Evolutionary conservation across 2,888 invertebrate genomes (phyloP).

Genomic region (Ectobius pallidus): DNA sequence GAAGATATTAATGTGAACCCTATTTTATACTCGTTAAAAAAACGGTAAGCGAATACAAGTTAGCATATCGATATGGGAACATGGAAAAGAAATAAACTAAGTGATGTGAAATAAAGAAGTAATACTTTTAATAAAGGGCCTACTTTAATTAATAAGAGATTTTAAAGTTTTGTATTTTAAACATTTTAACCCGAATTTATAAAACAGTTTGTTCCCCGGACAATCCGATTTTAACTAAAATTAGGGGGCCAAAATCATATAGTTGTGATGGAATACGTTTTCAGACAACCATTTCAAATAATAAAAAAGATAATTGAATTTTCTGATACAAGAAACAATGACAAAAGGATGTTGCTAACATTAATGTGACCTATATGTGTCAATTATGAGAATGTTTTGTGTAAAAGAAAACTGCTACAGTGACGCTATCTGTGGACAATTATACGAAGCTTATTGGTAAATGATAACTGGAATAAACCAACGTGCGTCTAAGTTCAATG

Average conservation of each 20-base stretch:
- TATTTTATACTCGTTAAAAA: background rate
- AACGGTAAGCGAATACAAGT: background rate
- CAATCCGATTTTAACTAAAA: background rate
- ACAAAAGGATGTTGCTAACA: background rate
- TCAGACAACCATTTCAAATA: background rate
- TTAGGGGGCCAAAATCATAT: background rate
- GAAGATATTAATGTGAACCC: background rate
- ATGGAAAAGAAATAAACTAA: background rate
- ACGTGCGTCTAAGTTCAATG: conserved; percentile 8
- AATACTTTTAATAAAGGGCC: conserved; percentile 11
- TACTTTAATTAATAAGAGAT: conserved; percentile 13
- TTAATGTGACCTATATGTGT: conserved; percentile 18
- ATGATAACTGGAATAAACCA: background rate
- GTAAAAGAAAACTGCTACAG: conserved; percentile 21
- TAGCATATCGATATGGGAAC: conserved; percentile 3
- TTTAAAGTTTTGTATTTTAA: conserved; percentile 3
- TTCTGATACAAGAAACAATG: no score
- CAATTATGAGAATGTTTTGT: conserved; percentile 27
- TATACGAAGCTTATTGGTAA: conserved; percentile 21
- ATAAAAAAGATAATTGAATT: background rate
- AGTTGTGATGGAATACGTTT: background rate
- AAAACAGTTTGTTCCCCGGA: conserved; percentile 10
- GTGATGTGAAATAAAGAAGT: background rate
- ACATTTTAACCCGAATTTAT: conserved; percentile 10
- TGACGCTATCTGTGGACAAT: conserved; percentile 26